Percentiles rank a stretch among this genome's conserved stretches.
Evolutionary conservation across 2,797 vertebrate genomes (phyloP).

Genomic region (Xiphophorus birchmanni): DNA sequence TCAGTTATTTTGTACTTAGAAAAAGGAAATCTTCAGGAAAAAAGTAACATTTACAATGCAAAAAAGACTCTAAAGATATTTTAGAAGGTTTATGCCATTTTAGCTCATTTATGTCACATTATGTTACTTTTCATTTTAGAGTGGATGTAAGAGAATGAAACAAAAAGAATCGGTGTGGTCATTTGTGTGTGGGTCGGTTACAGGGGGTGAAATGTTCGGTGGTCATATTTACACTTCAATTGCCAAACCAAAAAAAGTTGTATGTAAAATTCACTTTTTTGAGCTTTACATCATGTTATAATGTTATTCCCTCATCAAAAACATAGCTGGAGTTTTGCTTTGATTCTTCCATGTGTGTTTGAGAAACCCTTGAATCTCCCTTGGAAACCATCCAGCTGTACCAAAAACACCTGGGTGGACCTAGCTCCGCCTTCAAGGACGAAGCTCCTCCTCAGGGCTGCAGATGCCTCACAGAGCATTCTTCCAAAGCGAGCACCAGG

Average conservation of each 20-base stretch:
- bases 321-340: too few species aligned
- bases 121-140: slow-evolving; percentile 28
- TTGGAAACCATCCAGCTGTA: too few species aligned
- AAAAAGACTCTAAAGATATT: slow-evolving; percentile 32
- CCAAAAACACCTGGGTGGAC: too few species aligned
- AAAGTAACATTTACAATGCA: slow-evolving; percentile 43
- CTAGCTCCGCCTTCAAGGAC: too few species aligned
- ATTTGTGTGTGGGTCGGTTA: background rate
- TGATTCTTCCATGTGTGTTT: background rate
- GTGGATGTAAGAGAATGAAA: slow-evolving; percentile 5
- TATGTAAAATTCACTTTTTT: background rate
- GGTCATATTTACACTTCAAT: slow-evolving; percentile 6
- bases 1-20: slow-evolving; percentile 24
- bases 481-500: too few species aligned
- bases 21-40: slow-evolving; percentile 16
- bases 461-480: too few species aligned
- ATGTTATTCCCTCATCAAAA: too few species aligned
- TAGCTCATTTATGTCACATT: slow-evolving; percentile 44
- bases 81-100: slow-evolving; percentile 6
- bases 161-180: background rate
- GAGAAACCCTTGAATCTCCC: background rate
- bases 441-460: too few species aligned
- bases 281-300: too few species aligned
- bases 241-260: background rate
- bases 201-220: slow-evolving; percentile 1